Evolutionary conservation across 2,113 vertebrate genomes (phyloP), one percentile per base, ranked within the genome.

Genomic region (Hucho hucho): DNA sequence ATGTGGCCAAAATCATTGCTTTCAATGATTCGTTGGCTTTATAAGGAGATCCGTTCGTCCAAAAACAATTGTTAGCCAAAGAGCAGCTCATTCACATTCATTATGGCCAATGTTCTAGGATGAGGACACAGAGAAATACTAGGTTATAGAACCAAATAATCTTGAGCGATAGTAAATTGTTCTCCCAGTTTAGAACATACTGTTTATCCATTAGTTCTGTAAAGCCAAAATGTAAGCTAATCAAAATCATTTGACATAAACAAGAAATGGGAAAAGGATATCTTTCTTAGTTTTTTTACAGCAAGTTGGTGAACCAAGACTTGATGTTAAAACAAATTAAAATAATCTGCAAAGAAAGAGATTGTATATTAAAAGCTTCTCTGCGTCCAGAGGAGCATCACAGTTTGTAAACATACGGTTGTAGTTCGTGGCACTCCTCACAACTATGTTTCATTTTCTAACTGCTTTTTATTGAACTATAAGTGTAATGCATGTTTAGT

Each of bases 401-500:
- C 18, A 67, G 11, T 16, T 29, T 74, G 24, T 69, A 69, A 75
- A 78, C 20, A 78, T 26, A 3, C 3, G 9, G 37, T 77, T 25
- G 65, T 18, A 11, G 22, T 25, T 29, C n/a, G 58, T 65, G 61
- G 49, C 11, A 20, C 29, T 14, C 37, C 7, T 49, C 16, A 43
- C 7, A 66, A 47, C 14, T 20, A 49, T 37, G 67, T 74, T 24
- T 18, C 26, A 61, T 72, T 69, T 69, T 28, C 43, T 74, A 69
- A 68, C 58, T 72, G 76, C 49, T 77, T 90, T 92, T 88, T 84
- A 88, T 82, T 84, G 83, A 49, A 65, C 77, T 37, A 73, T 14
- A 59, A 79, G 79, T 69, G 72, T 18, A 69, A 68, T 1, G 6
- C 16, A 25, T 14, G n/a, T 6, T 61, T 29, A 59, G 58, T 46